Conservation (phyloP, 2,797 vertebrate genomes). For the Gymnocypris eckloni region DNA sequence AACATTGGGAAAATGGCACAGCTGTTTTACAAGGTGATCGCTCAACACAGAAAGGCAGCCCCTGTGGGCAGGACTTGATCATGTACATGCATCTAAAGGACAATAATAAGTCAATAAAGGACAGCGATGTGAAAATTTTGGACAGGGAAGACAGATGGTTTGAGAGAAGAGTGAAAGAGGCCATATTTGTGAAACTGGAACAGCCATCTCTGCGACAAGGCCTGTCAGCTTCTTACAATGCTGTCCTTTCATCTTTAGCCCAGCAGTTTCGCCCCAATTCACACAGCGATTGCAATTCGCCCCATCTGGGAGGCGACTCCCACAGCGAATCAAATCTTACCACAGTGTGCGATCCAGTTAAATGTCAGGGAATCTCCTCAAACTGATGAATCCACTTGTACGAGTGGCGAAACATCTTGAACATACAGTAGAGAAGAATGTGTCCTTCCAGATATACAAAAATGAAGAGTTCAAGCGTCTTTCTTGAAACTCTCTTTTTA, state of each 20-base stretch:
- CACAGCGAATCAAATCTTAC: constrained; percentile 21
- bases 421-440: neutral
- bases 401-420: constrained; percentile 14
- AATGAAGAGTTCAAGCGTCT: neutral
- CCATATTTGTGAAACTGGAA: constrained; percentile 23
- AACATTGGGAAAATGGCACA: neutral
- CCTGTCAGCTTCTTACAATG: constrained; percentile 32
- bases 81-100: constrained; percentile 12
- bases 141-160: constrained; percentile 24
- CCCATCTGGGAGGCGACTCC: constrained; percentile 19
- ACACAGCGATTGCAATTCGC: constrained; percentile 23
- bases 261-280: constrained; percentile 32
- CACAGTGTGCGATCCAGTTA: constrained; percentile 1
- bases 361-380: constrained; percentile 25
- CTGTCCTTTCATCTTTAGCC: constrained; percentile 30
- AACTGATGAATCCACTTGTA: constrained; percentile 26
- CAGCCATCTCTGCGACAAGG: constrained; percentile 24
- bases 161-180: constrained; percentile 13
- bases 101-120: constrained; percentile 2
- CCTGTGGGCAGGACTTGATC: neutral
- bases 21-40: neutral
- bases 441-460: constrained; percentile 3
- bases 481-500: constrained; percentile 5
- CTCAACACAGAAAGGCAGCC: neutral
- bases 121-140: constrained; percentile 6